Percentiles rank a stretch among this genome's conserved stretches.
Evolutionary conservation across 2,113 vertebrate genomes (phyloP).

Genomic region (Lates calcarifer): DNA sequence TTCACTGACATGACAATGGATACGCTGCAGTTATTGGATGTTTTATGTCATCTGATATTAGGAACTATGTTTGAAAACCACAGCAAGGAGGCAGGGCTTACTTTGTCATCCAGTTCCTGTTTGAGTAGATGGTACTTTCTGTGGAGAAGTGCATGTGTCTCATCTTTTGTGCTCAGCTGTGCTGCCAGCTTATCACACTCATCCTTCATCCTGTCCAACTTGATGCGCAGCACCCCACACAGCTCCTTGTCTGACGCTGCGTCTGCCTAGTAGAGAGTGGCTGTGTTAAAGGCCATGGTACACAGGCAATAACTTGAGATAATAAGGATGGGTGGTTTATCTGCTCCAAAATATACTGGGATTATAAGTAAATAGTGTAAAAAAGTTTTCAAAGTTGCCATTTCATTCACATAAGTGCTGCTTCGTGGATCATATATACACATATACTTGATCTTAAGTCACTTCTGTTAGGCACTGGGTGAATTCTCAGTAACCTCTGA

Average conservation of each 20-base stretch:
- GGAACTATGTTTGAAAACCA: conserved; percentile 7
- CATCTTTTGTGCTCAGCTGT: conserved; percentile 86
- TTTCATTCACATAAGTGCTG: background rate
- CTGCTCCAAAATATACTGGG: background rate
- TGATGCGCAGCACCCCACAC: conserved; percentile 84
- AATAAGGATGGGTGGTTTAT: background rate
- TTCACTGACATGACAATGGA: conserved; percentile 1
- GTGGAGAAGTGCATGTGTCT: conserved; percentile 85
- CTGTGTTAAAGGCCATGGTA: conserved; percentile 24
- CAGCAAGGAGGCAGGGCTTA: conserved; percentile 68
- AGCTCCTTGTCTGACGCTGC: conserved; percentile 87
- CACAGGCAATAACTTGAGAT: conserved; percentile 14
- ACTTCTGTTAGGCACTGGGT: background rate
- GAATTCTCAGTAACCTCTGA: background rate
- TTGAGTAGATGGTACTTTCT: conserved; percentile 88
- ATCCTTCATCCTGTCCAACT: conserved; percentile 91
- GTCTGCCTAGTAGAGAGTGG: conserved; percentile 83
- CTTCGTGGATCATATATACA: background rate
- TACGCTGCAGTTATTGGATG: background rate
- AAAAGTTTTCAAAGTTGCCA: background rate
- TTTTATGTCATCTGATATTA: conserved; percentile 1
- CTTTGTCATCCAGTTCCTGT: conserved; percentile 91
- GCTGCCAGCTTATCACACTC: conserved; percentile 91
- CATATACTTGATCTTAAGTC: background rate
- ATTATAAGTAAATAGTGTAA: background rate